These are phyloP conservation scores for Urocitellus parryii DNA, from an alignment of 2,113 vertebrate genomes.

Conservation along the genomic window DNA sequence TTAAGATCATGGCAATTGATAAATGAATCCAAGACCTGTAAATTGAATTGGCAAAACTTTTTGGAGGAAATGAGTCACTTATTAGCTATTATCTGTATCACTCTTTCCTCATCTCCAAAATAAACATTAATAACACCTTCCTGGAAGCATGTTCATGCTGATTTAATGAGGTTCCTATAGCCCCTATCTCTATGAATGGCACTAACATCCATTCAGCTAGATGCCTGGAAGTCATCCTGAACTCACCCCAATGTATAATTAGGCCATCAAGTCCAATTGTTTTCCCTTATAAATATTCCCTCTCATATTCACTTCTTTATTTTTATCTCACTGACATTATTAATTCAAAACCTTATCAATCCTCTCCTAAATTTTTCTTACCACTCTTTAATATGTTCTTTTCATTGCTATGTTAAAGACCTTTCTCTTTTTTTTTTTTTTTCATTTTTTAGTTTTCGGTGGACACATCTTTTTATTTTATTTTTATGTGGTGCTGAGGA, in stretches of 20 bases:
- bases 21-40: background rate
- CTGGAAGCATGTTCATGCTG: background rate
- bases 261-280: background rate
- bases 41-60: background rate
- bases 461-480: too few species aligned
- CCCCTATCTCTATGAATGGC: background rate
- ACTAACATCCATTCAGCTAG: background rate
- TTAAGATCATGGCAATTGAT: background rate
- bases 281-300: background rate
- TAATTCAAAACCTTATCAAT: background rate
- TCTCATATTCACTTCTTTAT: background rate
- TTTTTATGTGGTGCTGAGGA: too few species aligned
- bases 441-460: too few species aligned
- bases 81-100: background rate
- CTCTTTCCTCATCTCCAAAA: background rate
- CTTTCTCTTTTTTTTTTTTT: background rate
- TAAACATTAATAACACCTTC: background rate
- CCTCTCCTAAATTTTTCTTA: background rate
- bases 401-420: background rate
- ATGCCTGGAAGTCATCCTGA: background rate
- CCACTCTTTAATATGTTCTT: background rate
- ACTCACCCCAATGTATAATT: background rate
- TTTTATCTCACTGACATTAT: background rate
- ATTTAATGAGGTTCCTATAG: background rate
- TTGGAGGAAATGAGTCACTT: conserved; percentile 15